These are phyloP conservation scores for Ivindomyrus marchei DNA, from an alignment of 2,113 vertebrate genomes.

Conservation along the genomic window DNA sequence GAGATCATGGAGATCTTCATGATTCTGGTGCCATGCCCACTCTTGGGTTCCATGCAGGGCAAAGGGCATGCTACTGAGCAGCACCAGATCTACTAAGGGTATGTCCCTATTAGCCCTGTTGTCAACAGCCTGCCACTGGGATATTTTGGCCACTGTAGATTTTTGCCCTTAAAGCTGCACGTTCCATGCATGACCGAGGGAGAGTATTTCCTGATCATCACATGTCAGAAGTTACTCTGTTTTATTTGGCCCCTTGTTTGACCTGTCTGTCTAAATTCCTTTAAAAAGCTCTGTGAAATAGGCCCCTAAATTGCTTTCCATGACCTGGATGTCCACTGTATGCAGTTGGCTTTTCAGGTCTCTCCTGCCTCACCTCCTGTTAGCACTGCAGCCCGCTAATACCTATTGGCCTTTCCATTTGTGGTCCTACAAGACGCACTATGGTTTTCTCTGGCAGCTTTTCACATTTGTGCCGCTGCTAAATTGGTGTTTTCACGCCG, in stretches of 20 bases:
- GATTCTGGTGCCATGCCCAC: neutral
- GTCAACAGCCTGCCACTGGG: neutral
- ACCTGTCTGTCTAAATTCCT: neutral
- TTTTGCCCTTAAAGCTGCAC: neutral
- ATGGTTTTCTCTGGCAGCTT: neutral
- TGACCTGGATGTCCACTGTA: neutral
- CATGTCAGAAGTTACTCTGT: neutral
- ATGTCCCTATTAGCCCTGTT: neutral
- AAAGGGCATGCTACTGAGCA: neutral
- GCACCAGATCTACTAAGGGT: neutral
- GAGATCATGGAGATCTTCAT: neutral
- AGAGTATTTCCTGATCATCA: neutral
- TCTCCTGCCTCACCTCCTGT: neutral
- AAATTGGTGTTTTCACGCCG: neutral
- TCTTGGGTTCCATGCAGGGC: neutral
- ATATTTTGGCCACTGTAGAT: neutral
- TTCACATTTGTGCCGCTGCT: neutral
- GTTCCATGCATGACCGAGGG: neutral
- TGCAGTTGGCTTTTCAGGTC: neutral
- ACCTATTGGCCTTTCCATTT: neutral
- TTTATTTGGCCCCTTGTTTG: neutral
- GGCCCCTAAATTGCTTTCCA: neutral
- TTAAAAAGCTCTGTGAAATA: neutral
- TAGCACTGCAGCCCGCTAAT: neutral
- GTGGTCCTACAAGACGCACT: neutral